Conservation (phyloP, 2,113 vertebrate species). For the Prunella fulvescens region DNA sequence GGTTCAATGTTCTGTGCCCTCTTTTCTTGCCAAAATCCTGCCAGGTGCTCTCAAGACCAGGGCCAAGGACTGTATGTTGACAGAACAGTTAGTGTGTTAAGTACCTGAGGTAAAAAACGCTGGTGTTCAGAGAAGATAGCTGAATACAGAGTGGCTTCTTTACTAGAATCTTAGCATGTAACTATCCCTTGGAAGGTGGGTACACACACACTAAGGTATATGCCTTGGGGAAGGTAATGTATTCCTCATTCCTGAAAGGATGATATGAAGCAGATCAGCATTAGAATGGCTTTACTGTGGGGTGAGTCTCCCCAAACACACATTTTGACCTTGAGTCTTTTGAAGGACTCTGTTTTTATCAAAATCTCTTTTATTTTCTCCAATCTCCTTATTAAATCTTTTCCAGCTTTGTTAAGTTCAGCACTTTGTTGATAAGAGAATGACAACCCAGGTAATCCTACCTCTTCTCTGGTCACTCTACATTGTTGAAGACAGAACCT, state of each 20-base stretch:
- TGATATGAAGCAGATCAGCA: neutral
- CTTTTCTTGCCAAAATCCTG: neutral
- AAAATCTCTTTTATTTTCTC: neutral
- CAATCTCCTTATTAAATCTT: neutral
- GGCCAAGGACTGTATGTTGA: neutral
- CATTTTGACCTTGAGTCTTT: neutral
- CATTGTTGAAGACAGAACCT: neutral
- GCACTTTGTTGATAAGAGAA: neutral
- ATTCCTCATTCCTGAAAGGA: neutral
- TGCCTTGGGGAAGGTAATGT: neutral
- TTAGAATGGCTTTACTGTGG: neutral
- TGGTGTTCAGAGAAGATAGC: neutral
- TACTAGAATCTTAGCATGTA: neutral
- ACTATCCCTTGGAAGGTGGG: neutral
- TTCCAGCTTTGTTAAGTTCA: neutral
- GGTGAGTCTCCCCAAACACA: neutral
- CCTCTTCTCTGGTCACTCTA: neutral
- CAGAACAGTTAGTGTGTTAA: neutral
- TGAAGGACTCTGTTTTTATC: neutral
- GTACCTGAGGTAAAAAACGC: neutral
- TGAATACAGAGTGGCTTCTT: neutral
- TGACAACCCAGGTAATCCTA: neutral
- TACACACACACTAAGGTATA: neutral
- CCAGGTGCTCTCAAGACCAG: neutral
- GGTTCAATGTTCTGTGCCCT: neutral